phyloP scores from a whole-genome alignment of 2,797 vertebrate genomes.

The Aratinga solstitialis region DNA sequence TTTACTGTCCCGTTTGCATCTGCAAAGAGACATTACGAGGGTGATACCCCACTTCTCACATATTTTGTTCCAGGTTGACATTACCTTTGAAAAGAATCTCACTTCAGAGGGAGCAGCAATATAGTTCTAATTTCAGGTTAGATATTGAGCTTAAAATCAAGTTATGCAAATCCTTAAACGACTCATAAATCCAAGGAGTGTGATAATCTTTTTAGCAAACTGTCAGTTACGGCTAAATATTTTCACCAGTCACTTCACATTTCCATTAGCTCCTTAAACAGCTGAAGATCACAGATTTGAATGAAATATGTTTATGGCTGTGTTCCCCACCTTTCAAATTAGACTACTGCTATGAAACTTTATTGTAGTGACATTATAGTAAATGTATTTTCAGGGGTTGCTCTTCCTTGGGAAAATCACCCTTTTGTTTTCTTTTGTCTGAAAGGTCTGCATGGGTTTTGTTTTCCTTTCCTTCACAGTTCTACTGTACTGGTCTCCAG shows the following conservation, averaged over 20 bases:
- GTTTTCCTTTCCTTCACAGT: neutral
- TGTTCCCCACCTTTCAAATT: slow-evolving; percentile 12
- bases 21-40: neutral
- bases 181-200: neutral
- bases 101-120: neutral
- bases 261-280: slow-evolving; percentile 48
- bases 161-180: slow-evolving; percentile 18
- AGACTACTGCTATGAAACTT: neutral
- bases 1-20: neutral
- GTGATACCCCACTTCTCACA: neutral
- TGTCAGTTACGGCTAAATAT: slow-evolving; percentile 55
- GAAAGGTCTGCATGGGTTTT: neutral
- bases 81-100: neutral
- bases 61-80: neutral
- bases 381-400: neutral
- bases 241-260: slow-evolving; percentile 36
- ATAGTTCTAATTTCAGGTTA: neutral
- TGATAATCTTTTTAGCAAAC: slow-evolving; percentile 18
- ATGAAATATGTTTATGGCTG: neutral
- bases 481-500: neutral
- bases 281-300: slow-evolving; percentile 14
- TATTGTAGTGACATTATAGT: neutral
- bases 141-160: slow-evolving; percentile 26
- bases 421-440: neutral
- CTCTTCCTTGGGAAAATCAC: neutral